Conservation (phyloP, 2,113 vertebrate genomes). For the Oryctolagus cuniculus region DNA sequence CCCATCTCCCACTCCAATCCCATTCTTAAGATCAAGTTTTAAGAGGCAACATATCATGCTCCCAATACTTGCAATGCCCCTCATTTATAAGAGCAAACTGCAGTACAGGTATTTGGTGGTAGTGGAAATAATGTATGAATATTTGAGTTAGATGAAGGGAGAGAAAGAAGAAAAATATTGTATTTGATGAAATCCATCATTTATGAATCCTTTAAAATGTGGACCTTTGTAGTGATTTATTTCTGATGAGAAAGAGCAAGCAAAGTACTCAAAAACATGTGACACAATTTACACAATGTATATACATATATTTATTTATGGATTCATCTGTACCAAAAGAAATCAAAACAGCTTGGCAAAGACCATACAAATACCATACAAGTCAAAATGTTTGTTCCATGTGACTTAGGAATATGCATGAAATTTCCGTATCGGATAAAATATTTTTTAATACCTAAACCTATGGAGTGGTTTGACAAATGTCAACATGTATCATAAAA, state of each 20-base stretch:
- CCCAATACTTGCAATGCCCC: not conserved
- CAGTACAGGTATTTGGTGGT: not conserved
- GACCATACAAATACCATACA: conserved; percentile 52
- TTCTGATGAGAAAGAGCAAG: conserved; percentile 69
- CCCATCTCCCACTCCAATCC: too few species aligned
- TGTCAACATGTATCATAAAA: not conserved
- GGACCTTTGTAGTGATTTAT: conserved; percentile 12
- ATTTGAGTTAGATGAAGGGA: not conserved
- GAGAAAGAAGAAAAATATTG: conserved; percentile 14
- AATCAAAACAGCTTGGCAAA: conserved; percentile 50
- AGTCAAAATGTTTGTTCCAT: conserved; percentile 64
- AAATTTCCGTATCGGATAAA: conserved; percentile 56
- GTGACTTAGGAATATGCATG: conserved; percentile 53
- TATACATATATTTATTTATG: conserved; percentile 64
- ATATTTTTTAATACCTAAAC: conserved; percentile 44
- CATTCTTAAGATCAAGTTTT: not conserved
- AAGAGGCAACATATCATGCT: not conserved
- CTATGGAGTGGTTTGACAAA: conserved; percentile 36
- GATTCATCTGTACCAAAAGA: conserved; percentile 58
- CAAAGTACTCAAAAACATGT: conserved; percentile 55
- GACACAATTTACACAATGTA: conserved; percentile 13
- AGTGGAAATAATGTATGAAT: not conserved
- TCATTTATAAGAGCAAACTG: not conserved
- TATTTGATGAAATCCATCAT: not conserved
- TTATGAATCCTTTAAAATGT: conserved; percentile 45